Evolutionary conservation across 2,113 vertebrate genomes (phyloP).

Genomic region (Anhinga rufa): DNA sequence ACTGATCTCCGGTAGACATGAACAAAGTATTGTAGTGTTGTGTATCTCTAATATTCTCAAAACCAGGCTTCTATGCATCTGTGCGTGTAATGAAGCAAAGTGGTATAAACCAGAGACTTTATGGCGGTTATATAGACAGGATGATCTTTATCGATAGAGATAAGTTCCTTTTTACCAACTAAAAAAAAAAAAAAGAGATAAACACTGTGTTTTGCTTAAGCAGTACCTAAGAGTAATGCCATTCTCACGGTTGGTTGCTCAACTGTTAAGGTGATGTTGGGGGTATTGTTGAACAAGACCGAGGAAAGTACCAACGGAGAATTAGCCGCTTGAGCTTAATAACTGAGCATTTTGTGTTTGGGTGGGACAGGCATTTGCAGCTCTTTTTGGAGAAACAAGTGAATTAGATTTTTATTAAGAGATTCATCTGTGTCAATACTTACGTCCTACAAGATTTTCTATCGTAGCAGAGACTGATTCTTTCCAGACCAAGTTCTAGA

Average conservation of each 20-base stretch:
- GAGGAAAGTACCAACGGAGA: not conserved
- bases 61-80: not conserved
- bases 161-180: not conserved
- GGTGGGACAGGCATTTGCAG: not conserved
- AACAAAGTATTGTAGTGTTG: not conserved
- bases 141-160: not conserved
- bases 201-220: not conserved
- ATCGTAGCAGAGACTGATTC: rapidly evolving
- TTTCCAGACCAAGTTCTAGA: not conserved
- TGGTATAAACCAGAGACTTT: not conserved
- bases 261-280: not conserved
- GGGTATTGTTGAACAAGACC: not conserved
- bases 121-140: not conserved
- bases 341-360: not conserved
- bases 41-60: not conserved
- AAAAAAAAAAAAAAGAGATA: not conserved
- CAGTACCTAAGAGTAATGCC: not conserved
- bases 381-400: not conserved
- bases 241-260: not conserved
- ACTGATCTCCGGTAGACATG: not conserved
- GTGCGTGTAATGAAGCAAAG: not conserved
- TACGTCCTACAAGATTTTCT: not conserved
- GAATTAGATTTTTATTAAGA: not conserved
- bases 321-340: not conserved
- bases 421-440: not conserved